Evolutionary conservation across 2,113 vertebrate genomes (phyloP).

Genomic region (Alces alces): DNA sequence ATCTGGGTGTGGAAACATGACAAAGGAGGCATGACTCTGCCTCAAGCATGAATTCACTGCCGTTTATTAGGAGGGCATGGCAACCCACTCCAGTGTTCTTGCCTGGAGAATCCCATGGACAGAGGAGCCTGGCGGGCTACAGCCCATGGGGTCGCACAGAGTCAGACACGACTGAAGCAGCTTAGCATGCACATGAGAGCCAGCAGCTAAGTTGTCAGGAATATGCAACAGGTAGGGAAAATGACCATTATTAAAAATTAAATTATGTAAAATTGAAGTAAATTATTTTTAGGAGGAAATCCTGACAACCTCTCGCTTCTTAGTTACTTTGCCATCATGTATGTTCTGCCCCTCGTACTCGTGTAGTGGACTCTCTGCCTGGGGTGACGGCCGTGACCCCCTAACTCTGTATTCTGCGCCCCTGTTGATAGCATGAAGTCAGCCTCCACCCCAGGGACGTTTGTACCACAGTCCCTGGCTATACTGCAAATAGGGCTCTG

Average conservation of each 20-base stretch:
- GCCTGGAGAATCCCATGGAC: background rate
- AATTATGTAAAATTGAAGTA: background rate
- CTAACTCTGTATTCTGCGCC: rapidly evolving
- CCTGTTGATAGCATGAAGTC: rapidly evolving
- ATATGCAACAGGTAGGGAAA: background rate
- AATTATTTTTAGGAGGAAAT: background rate
- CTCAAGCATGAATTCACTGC: rapidly evolving
- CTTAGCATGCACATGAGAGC: rapidly evolving
- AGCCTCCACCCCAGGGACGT: rapidly evolving
- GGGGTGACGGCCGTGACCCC: background rate
- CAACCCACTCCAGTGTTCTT: background rate
- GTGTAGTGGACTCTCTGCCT: background rate
- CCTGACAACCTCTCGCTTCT: too few relatives aligned
- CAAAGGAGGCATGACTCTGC: rapidly evolving
- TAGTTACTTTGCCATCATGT: rapidly evolving
- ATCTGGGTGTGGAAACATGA: too few relatives aligned
- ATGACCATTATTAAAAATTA: background rate
- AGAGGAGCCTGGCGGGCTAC: background rate
- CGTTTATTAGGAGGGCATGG: rapidly evolving
- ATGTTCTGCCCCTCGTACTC: background rate
- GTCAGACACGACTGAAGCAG: background rate
- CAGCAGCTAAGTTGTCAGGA: rapidly evolving
- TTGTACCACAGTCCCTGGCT: rapidly evolving
- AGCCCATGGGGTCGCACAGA: rapidly evolving
- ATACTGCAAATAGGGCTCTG: rapidly evolving